Evolutionary conservation across 2,888 invertebrate genomes (phyloP).

Genomic region (Harpalus rubripes): DNA sequence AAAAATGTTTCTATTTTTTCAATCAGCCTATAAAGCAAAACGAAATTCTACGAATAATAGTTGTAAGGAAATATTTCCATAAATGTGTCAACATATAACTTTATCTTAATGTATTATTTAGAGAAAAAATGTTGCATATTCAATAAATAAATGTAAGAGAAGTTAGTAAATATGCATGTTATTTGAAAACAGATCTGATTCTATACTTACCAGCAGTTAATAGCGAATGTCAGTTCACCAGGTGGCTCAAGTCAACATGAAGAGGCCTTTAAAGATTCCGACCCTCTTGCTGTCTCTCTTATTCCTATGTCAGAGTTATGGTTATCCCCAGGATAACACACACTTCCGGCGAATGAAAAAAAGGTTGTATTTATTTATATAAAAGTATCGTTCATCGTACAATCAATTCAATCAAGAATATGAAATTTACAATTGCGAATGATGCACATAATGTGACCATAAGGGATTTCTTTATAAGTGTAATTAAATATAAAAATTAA

Average conservation of each 20-base stretch:
- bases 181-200: slow-evolving; percentile 51
- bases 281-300: slow-evolving; percentile 57
- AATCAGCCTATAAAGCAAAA: no score
- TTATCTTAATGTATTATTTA: neutral
- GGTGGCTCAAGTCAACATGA: slow-evolving; percentile 58
- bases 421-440: neutral
- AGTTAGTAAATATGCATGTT: slow-evolving; percentile 22
- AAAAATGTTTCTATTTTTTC: no score
- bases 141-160: slow-evolving; percentile 5
- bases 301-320: slow-evolving; percentile 44
- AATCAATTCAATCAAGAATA: neutral
- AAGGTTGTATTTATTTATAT: neutral
- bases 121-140: neutral
- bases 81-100: no score
- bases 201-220: slow-evolving; percentile 50
- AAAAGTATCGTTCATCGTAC: neutral
- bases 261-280: slow-evolving; percentile 56
- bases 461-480: no score
- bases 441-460: no score
- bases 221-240: slow-evolving; percentile 47
- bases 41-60: no score
- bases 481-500: no score
- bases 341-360: slow-evolving; percentile 52
- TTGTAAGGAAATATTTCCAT: no score
- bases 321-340: slow-evolving; percentile 62